phyloP scores from a whole-genome alignment of 2,797 vertebrate genomes.

The Vespertilio murinus region DNA sequence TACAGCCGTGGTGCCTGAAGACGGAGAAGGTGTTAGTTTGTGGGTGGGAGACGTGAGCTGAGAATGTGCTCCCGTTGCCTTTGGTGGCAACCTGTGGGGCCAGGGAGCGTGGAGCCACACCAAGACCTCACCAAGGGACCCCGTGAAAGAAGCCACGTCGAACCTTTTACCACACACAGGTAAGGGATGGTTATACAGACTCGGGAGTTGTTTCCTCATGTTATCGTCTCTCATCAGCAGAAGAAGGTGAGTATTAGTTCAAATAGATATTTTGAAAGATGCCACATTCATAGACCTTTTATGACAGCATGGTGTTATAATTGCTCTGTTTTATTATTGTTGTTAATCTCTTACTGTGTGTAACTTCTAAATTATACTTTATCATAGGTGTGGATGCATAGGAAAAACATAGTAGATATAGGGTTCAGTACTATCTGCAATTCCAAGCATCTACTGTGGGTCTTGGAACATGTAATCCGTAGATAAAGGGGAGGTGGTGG shows the following conservation, averaged over 20 bases:
- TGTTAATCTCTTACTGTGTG: neutral
- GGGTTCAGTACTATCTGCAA: no score
- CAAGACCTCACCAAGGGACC: no score
- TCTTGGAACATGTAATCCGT: neutral
- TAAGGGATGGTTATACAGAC: neutral
- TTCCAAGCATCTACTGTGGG: neutral
- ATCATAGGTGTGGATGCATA: neutral
- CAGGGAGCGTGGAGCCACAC: neutral
- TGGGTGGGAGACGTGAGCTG: neutral
- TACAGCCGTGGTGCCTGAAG: no score
- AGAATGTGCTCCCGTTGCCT: accelerated
- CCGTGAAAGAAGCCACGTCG: neutral
- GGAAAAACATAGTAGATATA: neutral
- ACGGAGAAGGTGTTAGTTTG: neutral
- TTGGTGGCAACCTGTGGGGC: neutral
- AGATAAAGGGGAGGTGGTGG: neutral
- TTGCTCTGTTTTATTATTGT: neutral
- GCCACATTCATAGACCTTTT: neutral
- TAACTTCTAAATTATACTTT: neutral
- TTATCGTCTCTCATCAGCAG: neutral
- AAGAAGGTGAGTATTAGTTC: neutral
- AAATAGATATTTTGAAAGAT: neutral
- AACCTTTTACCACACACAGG: no score
- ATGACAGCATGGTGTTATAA: neutral
- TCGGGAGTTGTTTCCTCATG: neutral